Evolutionary conservation across 2,888 invertebrate species (phyloP).

Genomic region (Tinea trinotella): DNA sequence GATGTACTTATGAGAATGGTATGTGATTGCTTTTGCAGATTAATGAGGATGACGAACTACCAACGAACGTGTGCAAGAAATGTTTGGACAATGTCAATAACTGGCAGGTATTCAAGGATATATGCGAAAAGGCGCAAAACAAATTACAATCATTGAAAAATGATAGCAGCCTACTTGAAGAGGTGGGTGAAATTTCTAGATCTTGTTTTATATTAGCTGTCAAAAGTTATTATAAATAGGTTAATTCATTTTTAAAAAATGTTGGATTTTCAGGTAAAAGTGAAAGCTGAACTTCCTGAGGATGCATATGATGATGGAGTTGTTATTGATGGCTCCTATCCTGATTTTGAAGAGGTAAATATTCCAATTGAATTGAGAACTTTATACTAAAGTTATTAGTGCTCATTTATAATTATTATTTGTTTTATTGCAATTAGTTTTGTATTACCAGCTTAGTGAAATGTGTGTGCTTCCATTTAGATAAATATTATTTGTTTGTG

Average conservation of each 20-base stretch:
- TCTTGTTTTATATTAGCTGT: constrained; percentile 8
- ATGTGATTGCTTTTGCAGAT: constrained; percentile 64
- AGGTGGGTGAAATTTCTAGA: constrained; percentile 53
- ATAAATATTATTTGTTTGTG: too few species aligned
- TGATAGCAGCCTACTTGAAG: constrained; percentile 68
- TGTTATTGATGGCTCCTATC: constrained; percentile 62
- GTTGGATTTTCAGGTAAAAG: constrained; percentile 64
- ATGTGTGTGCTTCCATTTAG: too few species aligned
- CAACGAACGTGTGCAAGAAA: constrained; percentile 76
- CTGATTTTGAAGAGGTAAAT: constrained; percentile 51
- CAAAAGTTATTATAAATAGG: background rate
- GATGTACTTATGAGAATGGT: background rate
- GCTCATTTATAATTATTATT: too few species aligned
- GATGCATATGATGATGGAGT: constrained; percentile 69
- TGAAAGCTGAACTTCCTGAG: constrained; percentile 73
- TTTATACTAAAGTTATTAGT: too few species aligned
- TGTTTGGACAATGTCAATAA: constrained; percentile 76
- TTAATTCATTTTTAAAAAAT: constrained; percentile 31
- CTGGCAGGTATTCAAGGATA: constrained; percentile 77
- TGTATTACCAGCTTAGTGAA: too few species aligned
- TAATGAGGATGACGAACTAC: constrained; percentile 73
- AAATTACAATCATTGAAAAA: constrained; percentile 74
- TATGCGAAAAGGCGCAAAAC: constrained; percentile 76
- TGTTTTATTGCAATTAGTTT: too few species aligned
- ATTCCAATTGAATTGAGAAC: too few species aligned